A percentile compares a stretch with the other conserved stretches of the same genome.
Conservation (phyloP, 2,113 vertebrate species). For the Progne subis region DNA sequence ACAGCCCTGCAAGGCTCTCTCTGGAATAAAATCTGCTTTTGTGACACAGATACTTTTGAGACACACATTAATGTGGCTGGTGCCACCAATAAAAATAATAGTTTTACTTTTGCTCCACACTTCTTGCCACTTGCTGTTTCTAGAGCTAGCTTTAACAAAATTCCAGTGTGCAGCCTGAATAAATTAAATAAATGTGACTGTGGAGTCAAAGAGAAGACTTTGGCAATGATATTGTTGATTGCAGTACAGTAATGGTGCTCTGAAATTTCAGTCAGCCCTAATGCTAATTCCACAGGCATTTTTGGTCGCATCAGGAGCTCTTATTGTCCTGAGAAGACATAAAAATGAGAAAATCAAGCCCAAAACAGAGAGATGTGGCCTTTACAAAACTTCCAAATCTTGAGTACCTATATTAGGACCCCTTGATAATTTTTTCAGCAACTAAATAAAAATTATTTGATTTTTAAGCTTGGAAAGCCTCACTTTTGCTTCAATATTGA, state of each 20-base stretch:
- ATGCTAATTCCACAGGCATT: constrained; percentile 12
- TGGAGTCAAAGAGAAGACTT: neutral
- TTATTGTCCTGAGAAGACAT: neutral
- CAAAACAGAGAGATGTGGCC: neutral
- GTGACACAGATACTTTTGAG: neutral
- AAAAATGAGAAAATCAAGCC: neutral
- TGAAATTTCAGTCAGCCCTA: neutral
- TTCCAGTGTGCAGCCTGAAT: neutral
- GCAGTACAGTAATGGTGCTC: neutral
- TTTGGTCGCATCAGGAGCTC: neutral
- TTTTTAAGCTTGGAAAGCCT: neutral
- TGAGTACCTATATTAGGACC: fast-evolving
- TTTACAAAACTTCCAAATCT: neutral
- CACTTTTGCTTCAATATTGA: neutral
- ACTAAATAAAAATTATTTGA: neutral
- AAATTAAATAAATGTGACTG: constrained; percentile 38
- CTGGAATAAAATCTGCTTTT: neutral
- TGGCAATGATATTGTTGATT: constrained; percentile 2
- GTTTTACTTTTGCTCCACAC: neutral
- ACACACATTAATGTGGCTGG: neutral
- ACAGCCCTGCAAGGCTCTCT: neutral
- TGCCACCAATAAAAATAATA: neutral
- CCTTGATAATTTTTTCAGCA: neutral
- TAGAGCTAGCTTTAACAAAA: constrained; percentile 4
- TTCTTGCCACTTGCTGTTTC: constrained; percentile 27